Evolutionary conservation across 1,140 invertebrate genomes (phyloP).

Genomic region (Aphaenogaster rudis): DNA sequence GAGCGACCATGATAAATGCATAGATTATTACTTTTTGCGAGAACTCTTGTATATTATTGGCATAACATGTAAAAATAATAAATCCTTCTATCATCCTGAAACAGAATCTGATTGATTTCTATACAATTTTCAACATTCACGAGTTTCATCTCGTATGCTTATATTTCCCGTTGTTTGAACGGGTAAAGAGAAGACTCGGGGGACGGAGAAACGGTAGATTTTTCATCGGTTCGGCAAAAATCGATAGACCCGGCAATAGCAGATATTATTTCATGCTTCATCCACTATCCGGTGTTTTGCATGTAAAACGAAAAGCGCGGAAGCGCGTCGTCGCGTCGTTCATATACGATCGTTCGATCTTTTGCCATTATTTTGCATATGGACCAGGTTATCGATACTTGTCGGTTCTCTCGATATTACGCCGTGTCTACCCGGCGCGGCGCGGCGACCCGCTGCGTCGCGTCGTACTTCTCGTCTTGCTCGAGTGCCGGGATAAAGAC

Average conservation of each 20-base stretch:
- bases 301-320: constrained; percentile 54
- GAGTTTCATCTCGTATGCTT: constrained; percentile 30
- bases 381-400: constrained; percentile 1
- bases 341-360: constrained; percentile 17
- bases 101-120: constrained; percentile 20
- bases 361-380: constrained; percentile 50
- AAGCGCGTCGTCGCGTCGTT: constrained; percentile 33
- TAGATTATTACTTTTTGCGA: background rate
- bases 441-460: background rate
- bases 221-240: constrained; percentile 43
- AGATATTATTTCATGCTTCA: constrained; percentile 61
- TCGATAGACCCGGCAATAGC: constrained; percentile 50
- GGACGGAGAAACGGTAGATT: background rate
- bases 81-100: background rate
- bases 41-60: background rate
- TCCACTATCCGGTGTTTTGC: constrained; percentile 51
- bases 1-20: background rate
- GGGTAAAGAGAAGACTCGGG: constrained; percentile 12
- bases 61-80: background rate
- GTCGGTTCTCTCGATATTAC: constrained; percentile 17
- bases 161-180: constrained; percentile 49
- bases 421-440: background rate
- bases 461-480: background rate
- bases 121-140: constrained; percentile 7
- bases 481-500: constrained; percentile 5